phyloP scores from a whole-genome alignment of 30 jellyfish, hydroid and myxozoan species.

The Turritopsis rubra region DNA sequence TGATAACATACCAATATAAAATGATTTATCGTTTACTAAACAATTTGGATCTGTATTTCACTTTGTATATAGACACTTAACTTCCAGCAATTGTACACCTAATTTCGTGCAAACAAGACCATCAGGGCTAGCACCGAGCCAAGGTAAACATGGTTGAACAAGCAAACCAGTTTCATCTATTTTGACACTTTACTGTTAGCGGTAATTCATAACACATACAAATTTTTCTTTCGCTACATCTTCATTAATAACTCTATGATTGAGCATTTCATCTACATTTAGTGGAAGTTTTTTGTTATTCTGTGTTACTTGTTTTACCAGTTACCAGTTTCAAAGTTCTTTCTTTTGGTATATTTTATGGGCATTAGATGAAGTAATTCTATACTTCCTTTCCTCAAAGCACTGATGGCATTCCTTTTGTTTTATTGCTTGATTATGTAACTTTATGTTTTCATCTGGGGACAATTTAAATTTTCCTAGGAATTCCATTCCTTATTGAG shows the following conservation, averaged over 20 bases:
- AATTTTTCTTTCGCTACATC: not conserved
- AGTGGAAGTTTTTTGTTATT: not conserved
- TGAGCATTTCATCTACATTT: not conserved
- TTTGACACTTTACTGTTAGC: not conserved
- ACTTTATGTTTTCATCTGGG: not conserved
- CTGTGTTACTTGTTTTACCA: not conserved
- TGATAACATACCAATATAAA: conserved; percentile 16
- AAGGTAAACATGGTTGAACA: conserved; percentile 25
- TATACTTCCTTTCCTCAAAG: not conserved
- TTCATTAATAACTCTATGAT: not conserved
- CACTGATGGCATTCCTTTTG: not conserved
- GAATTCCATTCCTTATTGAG: not conserved
- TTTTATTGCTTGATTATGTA: not conserved
- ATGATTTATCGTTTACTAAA: conserved; percentile 1
- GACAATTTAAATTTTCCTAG: not conserved
- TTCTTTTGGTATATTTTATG: not conserved
- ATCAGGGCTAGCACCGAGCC: not conserved
- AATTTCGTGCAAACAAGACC: fast-evolving
- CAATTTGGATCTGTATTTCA: not conserved
- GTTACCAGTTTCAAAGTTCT: not conserved
- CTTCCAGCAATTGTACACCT: not conserved
- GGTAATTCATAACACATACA: not conserved
- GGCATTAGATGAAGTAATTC: not conserved
- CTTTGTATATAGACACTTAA: conserved; percentile 22
- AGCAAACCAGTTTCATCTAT: conserved; percentile 35